Conservation (phyloP, 2,113 vertebrate species). For the Octodon degus region DNA sequence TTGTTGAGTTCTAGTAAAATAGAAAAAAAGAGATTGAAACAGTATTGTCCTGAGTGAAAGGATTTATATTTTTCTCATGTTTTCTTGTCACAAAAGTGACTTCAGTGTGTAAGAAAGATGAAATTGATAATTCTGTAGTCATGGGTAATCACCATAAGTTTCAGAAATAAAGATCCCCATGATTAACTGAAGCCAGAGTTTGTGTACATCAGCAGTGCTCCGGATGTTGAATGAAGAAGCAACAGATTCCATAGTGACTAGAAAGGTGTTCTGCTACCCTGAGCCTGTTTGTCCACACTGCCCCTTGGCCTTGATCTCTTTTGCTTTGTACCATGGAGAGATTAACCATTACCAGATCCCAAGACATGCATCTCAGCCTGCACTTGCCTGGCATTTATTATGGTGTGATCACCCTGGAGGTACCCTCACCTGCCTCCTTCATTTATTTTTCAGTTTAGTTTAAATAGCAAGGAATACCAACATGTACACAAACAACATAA, state of each 20-base stretch:
- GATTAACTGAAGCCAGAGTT: neutral
- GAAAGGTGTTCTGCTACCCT: neutral
- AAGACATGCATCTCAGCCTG: neutral
- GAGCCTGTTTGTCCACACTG: neutral
- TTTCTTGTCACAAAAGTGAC: constrained; percentile 26
- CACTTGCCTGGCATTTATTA: neutral
- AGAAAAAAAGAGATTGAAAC: neutral
- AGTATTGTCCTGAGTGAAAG: neutral
- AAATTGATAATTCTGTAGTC: neutral
- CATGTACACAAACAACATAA: constrained; percentile 1
- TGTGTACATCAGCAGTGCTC: neutral
- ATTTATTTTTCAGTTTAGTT: neutral
- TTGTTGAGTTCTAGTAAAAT: neutral
- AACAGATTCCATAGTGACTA: neutral
- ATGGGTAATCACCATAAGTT: neutral
- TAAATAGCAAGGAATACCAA: constrained; percentile 42
- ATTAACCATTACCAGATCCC: neutral
- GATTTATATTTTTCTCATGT: neutral
- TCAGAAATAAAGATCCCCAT: neutral
- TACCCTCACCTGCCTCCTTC: neutral
- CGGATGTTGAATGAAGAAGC: neutral
- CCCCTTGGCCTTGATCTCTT: neutral
- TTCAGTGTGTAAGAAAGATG: neutral
- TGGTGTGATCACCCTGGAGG: neutral
- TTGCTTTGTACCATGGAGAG: neutral